Percentiles rank a stretch among this genome's conserved stretches.
phyloP scores from a whole-genome alignment of 2,888 invertebrate genomes.

The Amblyjoppa fuscipennis region DNA sequence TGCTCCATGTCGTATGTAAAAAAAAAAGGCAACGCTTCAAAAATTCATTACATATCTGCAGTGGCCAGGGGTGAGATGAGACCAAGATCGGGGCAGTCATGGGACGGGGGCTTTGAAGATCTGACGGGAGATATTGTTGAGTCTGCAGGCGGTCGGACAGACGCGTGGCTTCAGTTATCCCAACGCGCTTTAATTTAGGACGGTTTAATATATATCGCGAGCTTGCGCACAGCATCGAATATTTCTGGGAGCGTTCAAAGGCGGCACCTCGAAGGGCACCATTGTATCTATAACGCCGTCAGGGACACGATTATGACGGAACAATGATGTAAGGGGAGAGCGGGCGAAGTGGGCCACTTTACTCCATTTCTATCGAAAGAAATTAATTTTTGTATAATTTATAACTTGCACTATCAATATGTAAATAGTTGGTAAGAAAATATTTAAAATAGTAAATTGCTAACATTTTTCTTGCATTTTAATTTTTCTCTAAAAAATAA shows the following conservation, averaged over 20 bases:
- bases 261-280: neutral
- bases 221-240: conserved; percentile 9
- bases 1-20: conserved; percentile 6
- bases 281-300: neutral
- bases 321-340: neutral
- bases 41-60: conserved; percentile 50
- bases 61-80: conserved; percentile 34
- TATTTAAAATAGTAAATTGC: no score
- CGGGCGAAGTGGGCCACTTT: neutral
- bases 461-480: no score
- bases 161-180: conserved; percentile 41
- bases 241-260: conserved; percentile 5
- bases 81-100: neutral
- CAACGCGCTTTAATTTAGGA: conserved; percentile 40
- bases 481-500: no score
- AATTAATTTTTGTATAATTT: no score
- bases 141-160: conserved; percentile 10
- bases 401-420: no score
- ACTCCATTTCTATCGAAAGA: no score
- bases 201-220: conserved; percentile 17
- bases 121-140: conserved; percentile 8
- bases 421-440: no score
- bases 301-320: conserved; percentile 11
- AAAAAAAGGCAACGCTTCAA: conserved; percentile 44
- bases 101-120: conserved; percentile 4